Base-by-base conservation (phyloP, 2,113 vertebrate genomes). In the Cephalopholis sonnerati region DNA sequence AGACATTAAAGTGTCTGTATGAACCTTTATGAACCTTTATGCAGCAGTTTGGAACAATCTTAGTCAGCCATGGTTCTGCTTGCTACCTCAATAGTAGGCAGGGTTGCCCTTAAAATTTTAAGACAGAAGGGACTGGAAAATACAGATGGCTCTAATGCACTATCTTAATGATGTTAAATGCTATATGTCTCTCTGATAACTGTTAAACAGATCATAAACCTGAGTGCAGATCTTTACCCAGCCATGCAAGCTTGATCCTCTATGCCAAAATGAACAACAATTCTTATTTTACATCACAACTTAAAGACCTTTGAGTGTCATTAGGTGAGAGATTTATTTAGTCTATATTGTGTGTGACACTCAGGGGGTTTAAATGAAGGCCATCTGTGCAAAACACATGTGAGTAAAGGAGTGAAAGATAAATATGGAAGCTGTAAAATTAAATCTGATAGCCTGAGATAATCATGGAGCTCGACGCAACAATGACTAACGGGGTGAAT, bases 381-480 rank as follows among this genome's bases (percentile, higher is more conserved):
- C 29, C 46, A 70, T 29, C 44, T 53, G 55, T 59, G 55, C 54
- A 20, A 57, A 65, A 77, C 22, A 46, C 36, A 59, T n/a, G 8
- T 29, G 17, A 54, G 18, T n/a, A 20, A n/a, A n/a, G 12, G n/a
- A 13, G 20, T 63, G 6, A 22, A 18, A 71, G 58, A 71, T 70
- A n/a, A 79, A 70, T 29, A 20, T 6, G 1, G 57, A 79, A 22
- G 58, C 32, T 2, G 18, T 63, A 3, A 69, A 29, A 54, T 79
- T 29, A 12, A 62, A 79, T 44, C 77, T 70, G 24, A 70, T 27
- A 29, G 20, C 24, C 68, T 71, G 48, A 55, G 58, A 76, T 55
- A 46, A 75, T 62, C 18, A 53, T 7, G 7, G 27, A 44, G 65
- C 20, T 25, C 54, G 73, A 70, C 5, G 3, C 20, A 64, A 71